Evolutionary conservation across 2,113 vertebrate species (phyloP).

Genomic region (Neogobius melanostomus): DNA sequence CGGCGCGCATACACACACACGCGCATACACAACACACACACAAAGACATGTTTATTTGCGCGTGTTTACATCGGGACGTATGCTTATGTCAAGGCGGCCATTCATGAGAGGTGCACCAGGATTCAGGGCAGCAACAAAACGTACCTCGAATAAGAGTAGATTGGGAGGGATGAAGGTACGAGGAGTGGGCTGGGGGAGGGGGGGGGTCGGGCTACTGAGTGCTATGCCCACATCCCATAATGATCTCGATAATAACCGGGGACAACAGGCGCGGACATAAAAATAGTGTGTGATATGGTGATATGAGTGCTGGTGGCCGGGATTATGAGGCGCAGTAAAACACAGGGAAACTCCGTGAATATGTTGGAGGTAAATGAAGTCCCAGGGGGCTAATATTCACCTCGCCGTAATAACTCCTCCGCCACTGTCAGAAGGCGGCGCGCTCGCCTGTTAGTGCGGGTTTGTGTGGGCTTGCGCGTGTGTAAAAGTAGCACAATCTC

Average conservation of each 20-base stretch:
- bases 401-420: conserved; percentile 77
- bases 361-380: conserved; percentile 82
- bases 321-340: conserved; percentile 81
- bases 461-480: conserved; percentile 9
- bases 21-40: background rate
- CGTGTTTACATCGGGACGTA: conserved; percentile 34
- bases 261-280: conserved; percentile 72
- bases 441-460: conserved; percentile 59
- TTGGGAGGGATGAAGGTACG: background rate
- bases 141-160: conserved; percentile 22
- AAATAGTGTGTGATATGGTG: conserved; percentile 68
- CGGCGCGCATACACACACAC: conserved; percentile 17
- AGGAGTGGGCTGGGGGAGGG: conserved; percentile 1
- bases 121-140: conserved; percentile 59
- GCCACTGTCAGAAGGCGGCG: conserved; percentile 75
- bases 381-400: conserved; percentile 77
- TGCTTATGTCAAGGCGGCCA: conserved; percentile 60
- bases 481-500: conserved; percentile 43
- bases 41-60: conserved; percentile 27
- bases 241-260: conserved; percentile 77
- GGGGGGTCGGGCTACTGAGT: conserved; percentile 39
- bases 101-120: conserved; percentile 51
- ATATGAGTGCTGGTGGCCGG: conserved; percentile 55
- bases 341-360: conserved; percentile 77
- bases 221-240: conserved; percentile 70